Base-by-base conservation (phyloP, 1,140 invertebrate genomes). In the Probaryconus sp. region DNA sequence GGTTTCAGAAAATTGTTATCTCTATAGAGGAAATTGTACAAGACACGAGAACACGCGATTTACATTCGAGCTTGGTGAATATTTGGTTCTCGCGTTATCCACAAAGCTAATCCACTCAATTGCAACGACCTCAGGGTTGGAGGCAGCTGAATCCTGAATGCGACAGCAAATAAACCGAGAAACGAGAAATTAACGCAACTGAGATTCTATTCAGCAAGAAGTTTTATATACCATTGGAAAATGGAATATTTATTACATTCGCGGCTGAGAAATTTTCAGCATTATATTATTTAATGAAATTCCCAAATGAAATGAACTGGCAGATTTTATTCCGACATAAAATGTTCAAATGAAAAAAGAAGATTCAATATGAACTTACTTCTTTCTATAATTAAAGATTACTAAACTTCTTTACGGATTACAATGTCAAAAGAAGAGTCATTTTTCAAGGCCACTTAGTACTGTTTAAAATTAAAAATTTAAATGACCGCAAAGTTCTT, bases 261-360 rank as follows among this genome's bases (percentile, higher is more conserved):
- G n/a, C n/a, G 28, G 5, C 10, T 31, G 28, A 2, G 10, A 31
- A 31, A 31, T 31, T 5, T 37, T 24, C 14, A 16, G 50, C 50
- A 30, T 42, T n/a, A n/a, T 40, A 56, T 31, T n/a, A 16, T 43
- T 43, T 56, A 56, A 56, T 56, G 53, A 56, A 56, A 43, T 56
- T 56, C 40, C 53, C 13, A 5, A 20, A 18, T 9, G 6, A 56
- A 38, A 56, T 33, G 53, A 56, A 7, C 38, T 28, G 28, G 30
- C 17, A 33, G n/a, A 31, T 31, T n/a, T 35, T 14, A 20, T 10
- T 18, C 2, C 10, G 7, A 40, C 28, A 30, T 20, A 40, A 40
- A 40, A 26, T 26, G 21, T 40, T 17, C 6, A 40, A 40, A 28
- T 55, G 26, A 42, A 7, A 30, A 21, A 9, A n/a, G n/a, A n/a